Conservation (phyloP, 2,888 invertebrate genomes). For the Odontomyia ornata region DNA sequence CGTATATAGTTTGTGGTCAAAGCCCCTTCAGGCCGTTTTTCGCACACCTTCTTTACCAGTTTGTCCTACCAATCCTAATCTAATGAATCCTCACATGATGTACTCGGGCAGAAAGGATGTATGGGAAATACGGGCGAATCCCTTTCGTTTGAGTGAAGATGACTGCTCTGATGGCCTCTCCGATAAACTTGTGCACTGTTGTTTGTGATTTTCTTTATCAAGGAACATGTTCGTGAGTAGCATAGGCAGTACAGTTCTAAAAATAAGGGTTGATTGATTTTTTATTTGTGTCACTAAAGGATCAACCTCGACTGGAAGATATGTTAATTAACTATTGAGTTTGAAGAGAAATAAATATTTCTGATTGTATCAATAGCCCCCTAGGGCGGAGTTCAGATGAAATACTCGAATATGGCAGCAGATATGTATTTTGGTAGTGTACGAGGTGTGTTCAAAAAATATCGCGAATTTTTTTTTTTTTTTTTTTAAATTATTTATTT, state of each 20-base stretch:
- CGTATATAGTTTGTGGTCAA: neutral
- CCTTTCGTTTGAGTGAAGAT: conserved; percentile 1
- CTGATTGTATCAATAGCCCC: too few species aligned
- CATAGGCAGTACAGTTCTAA: neutral
- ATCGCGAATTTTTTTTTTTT: too few species aligned
- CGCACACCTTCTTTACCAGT: neutral
- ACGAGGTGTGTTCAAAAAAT: too few species aligned
- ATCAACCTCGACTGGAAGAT: neutral
- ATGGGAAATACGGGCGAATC: neutral
- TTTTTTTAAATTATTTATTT: too few species aligned
- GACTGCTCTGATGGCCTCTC: neutral
- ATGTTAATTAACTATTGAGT: conserved; percentile 10
- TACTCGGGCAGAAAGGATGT: neutral
- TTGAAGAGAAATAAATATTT: neutral
- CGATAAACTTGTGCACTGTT: conserved; percentile 1
- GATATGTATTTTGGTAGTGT: too few species aligned
- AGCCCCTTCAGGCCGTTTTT: conserved; percentile 7
- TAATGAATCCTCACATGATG: conserved; percentile 23
- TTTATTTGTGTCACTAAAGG: conserved; percentile 16
- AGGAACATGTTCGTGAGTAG: neutral
- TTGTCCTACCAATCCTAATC: neutral
- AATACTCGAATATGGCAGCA: too few species aligned
- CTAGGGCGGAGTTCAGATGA: too few species aligned
- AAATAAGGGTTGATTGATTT: conserved; percentile 29
- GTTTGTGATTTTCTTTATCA: neutral